Percentiles rank a stretch among this genome's conserved stretches.
phyloP scores from a whole-genome alignment of 2,888 invertebrate species.

The Rhagonycha lutea region DNA sequence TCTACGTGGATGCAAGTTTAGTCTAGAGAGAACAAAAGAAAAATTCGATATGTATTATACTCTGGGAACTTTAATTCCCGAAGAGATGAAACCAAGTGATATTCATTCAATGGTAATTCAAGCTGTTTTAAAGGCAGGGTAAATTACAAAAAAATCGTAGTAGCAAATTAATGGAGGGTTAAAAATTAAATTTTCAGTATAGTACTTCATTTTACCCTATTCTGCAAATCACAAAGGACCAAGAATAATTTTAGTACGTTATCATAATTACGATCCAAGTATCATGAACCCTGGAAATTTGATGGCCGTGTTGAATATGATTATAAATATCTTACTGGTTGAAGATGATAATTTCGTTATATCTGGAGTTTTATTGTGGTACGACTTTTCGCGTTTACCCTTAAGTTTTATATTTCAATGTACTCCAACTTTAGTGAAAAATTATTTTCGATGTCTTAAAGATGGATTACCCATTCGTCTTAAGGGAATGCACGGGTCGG shows the following conservation, averaged over 20 bases:
- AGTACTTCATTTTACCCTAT: neutral
- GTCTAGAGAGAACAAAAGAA: slow-evolving; percentile 59
- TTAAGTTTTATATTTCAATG: neutral
- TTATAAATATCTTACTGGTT: neutral
- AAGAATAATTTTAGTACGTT: neutral
- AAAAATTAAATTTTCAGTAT: too few species aligned
- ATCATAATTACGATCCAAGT: neutral
- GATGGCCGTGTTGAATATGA: neutral
- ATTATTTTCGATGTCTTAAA: neutral
- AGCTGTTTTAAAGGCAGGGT: slow-evolving; percentile 53
- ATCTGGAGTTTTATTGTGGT: neutral
- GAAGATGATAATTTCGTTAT: neutral
- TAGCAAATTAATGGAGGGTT: too few species aligned
- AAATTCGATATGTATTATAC: slow-evolving; percentile 65
- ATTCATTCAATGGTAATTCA: slow-evolving; percentile 45
- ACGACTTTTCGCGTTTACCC: neutral
- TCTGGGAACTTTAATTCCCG: slow-evolving; percentile 61
- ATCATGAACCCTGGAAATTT: neutral
- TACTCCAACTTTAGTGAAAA: neutral
- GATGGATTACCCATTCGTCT: neutral
- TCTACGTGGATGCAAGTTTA: slow-evolving; percentile 61
- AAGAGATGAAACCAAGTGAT: slow-evolving; percentile 60
- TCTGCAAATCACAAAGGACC: neutral
- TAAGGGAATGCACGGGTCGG: too few species aligned
- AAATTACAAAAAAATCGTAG: neutral